Base-by-base conservation (phyloP, 1,140 invertebrate genomes). In the Drosophila santomea region DNA sequence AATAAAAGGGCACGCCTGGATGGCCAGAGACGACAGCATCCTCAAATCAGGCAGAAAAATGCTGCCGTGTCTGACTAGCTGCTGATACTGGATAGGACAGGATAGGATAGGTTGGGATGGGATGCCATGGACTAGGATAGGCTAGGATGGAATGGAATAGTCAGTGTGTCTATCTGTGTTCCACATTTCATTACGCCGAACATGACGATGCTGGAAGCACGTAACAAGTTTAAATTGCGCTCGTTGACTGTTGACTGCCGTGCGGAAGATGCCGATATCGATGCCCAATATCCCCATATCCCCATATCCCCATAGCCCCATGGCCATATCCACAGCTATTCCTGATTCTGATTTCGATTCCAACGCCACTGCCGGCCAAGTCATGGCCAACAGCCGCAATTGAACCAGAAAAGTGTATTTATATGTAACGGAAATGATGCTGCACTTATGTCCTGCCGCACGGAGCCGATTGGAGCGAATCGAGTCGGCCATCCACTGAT, bases 161-260 rank as follows among this genome's bases (percentile, higher is more conserved):
- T 32, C 32, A 32, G 32, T 62, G 50, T 52, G 35, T 50, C 25
- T 38, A 51, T 67, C 50, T 71, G 55, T 78, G 58, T 43, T 66
- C 44, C 56, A 84, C 84, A 83, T 89, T 89, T 88, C 76, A 89
- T 88, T 88, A 88, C 79, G 83, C 75, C 71, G 58, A 67, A 82
- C 83, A 86, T 82, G 78, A 78, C 74, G 83, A 56, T 67, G 83
- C 78, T 80, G 74, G 77, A 61, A 74, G 83, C 84, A 89, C 84
- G 84, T 89, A 89, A 89, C 84, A 89, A 89, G 84, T 89, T 89
- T 89, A 89, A 89, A 89, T 89, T 89, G 84, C 84, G 84, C 84
- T 89, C 84, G 84, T 89, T 89, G 84, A 88, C 82, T 86, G 83
- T 88, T 88, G 83, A 88, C 83, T 88, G 84, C 84, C 80, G 79